phyloP scores from a whole-genome alignment of 2,888 invertebrate species.

The Brachyptera putata region DNA sequence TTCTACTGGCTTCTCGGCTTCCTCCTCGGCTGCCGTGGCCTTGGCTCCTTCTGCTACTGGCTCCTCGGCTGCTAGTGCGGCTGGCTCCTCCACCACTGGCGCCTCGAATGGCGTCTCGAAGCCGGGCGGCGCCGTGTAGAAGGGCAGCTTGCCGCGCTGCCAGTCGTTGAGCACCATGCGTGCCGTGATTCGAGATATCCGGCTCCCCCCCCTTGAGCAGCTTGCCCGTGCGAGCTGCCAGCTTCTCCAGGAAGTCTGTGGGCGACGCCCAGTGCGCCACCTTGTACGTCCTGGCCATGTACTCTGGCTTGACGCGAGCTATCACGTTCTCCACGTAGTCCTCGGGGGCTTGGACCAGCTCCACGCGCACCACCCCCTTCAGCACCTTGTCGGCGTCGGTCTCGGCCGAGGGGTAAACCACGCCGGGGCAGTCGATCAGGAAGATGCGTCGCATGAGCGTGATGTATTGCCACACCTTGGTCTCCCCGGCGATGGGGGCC shows the following conservation, averaged over 20 bases:
- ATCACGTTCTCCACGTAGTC: constrained; percentile 88
- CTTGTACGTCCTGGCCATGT: constrained; percentile 87
- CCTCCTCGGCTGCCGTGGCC: constrained; percentile 38
- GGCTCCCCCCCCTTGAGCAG: constrained; percentile 96
- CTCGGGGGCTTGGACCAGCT: constrained; percentile 88
- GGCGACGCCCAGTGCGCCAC: constrained; percentile 74
- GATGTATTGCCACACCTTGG: constrained; percentile 99
- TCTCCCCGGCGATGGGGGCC: constrained; percentile 97
- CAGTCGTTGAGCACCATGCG: constrained; percentile 97
- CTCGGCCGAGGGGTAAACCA: constrained; percentile 96
- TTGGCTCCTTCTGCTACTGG: constrained; percentile 31
- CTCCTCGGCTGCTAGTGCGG: constrained; percentile 34
- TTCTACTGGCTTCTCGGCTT: constrained; percentile 33
- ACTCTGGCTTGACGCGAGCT: constrained; percentile 81
- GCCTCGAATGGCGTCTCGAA: constrained; percentile 58
- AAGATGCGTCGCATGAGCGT: constrained; percentile 96
- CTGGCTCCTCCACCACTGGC: constrained; percentile 33
- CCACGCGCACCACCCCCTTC: constrained; percentile 96
- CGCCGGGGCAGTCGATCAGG: constrained; percentile 97
- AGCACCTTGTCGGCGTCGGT: constrained; percentile 92
- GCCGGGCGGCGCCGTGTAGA: constrained; percentile 84
- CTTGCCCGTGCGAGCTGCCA: constrained; percentile 83
- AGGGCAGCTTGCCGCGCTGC: constrained; percentile 96
- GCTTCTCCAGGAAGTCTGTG: constrained; percentile 85
- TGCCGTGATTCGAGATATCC: constrained; percentile 79